Evolutionary conservation across 2,797 vertebrate species (phyloP).

Genomic region (Chelon auratus): DNA sequence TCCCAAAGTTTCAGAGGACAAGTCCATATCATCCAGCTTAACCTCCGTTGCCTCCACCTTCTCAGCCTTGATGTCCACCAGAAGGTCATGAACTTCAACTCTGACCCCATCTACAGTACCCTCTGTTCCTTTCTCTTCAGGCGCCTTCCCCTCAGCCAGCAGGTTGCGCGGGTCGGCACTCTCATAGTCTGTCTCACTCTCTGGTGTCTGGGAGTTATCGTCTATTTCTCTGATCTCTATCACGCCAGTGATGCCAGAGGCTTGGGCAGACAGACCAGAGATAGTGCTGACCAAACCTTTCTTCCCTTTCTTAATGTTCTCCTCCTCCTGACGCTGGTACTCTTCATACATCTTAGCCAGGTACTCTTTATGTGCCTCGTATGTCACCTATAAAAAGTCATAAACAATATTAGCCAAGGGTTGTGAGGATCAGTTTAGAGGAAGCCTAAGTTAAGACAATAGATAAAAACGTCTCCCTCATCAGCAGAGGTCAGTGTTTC

Average conservation of each 20-base stretch:
- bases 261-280: slow-evolving; percentile 93
- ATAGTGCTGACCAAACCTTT: slow-evolving; percentile 98
- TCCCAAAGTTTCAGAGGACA: slow-evolving; percentile 90
- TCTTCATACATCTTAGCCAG: slow-evolving; percentile 99
- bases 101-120: slow-evolving; percentile 84
- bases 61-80: slow-evolving; percentile 98
- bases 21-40: slow-evolving; percentile 94
- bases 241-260: slow-evolving; percentile 88
- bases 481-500: slow-evolving; percentile 71
- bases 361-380: slow-evolving; percentile 97
- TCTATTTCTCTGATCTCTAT: slow-evolving; percentile 93
- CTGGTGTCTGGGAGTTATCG: slow-evolving; percentile 90
- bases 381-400: slow-evolving; percentile 77
- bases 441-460: neutral
- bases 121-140: slow-evolving; percentile 78
- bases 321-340: slow-evolving; percentile 97
- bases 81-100: slow-evolving; percentile 93
- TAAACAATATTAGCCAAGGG: neutral
- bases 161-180: slow-evolving; percentile 86
- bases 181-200: slow-evolving; percentile 94
- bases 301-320: slow-evolving; percentile 97
- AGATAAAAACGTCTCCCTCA: slow-evolving; percentile 14
- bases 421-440: neutral
- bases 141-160: slow-evolving; percentile 87
- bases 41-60: slow-evolving; percentile 99